Percentiles rank a stretch among this genome's conserved stretches.
Conservation (phyloP, 1,140 invertebrate genomes). For the Scaptomyza hsui region DNA sequence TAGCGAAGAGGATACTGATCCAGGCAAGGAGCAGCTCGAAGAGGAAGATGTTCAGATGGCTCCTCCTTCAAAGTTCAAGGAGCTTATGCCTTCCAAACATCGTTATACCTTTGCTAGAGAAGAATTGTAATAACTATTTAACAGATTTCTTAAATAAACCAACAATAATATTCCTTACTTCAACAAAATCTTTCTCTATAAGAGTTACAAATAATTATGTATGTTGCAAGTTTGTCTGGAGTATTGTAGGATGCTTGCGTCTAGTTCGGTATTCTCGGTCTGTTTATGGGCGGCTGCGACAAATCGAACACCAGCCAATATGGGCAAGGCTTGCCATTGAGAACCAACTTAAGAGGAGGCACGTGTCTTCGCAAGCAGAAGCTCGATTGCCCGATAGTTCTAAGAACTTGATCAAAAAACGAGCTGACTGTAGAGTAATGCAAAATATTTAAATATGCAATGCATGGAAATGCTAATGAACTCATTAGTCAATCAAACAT, state of each 20-base stretch:
- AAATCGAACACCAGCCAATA: constrained; percentile 69
- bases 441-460: constrained; percentile 62
- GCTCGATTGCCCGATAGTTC: constrained; percentile 23
- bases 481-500: constrained; percentile 72
- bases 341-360: constrained; percentile 42
- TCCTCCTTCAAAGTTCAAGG: constrained; percentile 57
- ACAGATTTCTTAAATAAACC: not conserved
- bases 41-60: no score
- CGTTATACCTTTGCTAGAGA: constrained; percentile 54
- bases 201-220: not conserved
- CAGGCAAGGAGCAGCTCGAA: not conserved
- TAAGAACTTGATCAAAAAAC: constrained; percentile 20
- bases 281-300: constrained; percentile 57
- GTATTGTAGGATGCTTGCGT: constrained; percentile 17
- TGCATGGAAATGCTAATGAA: constrained; percentile 66
- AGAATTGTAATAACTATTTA: constrained; percentile 41
- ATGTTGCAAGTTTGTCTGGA: constrained; percentile 8
- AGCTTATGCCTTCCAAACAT: constrained; percentile 47
- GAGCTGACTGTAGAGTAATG: constrained; percentile 10
- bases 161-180: no score
- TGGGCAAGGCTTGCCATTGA: constrained; percentile 51
- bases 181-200: no score
- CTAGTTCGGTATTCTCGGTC: constrained; percentile 41
- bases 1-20: not conserved
- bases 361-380: constrained; percentile 43